These are phyloP conservation scores for Plutomurus gul DNA, from an alignment of 1,140 invertebrate genomes.

Conservation along the genomic window DNA sequence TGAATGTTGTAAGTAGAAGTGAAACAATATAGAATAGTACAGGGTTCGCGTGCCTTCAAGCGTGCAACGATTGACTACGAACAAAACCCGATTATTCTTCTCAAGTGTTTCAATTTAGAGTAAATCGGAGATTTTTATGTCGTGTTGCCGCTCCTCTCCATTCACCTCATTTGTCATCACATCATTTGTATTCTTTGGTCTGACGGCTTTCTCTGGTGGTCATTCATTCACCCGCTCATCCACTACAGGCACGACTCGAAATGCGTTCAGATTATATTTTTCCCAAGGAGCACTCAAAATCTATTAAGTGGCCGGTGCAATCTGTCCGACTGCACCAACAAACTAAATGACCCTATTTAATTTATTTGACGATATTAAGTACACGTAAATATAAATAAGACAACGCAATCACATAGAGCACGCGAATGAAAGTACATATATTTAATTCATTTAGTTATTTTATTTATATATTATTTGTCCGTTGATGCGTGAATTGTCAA, in stretches of 20 bases:
- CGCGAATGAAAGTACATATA: not conserved
- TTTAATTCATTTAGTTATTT: not conserved
- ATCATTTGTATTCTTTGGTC: not conserved
- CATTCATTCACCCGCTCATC: not conserved
- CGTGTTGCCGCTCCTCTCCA: not conserved
- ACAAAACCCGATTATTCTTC: too few relatives aligned
- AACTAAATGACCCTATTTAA: too few relatives aligned
- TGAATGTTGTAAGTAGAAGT: too few relatives aligned
- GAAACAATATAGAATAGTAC: too few relatives aligned
- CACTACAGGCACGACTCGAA: not conserved
- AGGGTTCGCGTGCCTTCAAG: not conserved
- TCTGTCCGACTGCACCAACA: too few relatives aligned
- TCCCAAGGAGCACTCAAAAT: too few relatives aligned
- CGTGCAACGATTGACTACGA: not conserved
- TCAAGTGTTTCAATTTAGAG: not conserved
- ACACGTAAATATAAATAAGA: too few relatives aligned
- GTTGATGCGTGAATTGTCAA: not conserved
- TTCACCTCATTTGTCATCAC: slow-evolving; percentile 5
- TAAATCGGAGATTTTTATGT: not conserved
- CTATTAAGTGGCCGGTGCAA: too few relatives aligned
- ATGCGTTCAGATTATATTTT: too few relatives aligned
- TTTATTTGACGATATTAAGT: too few relatives aligned
- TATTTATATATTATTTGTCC: not conserved
- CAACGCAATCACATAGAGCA: not conserved
- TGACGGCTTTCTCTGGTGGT: not conserved